Percentiles rank a stretch among this genome's conserved stretches.
Evolutionary conservation across 2,113 vertebrate species (phyloP).

Genomic region (Cebidichthys violaceus): DNA sequence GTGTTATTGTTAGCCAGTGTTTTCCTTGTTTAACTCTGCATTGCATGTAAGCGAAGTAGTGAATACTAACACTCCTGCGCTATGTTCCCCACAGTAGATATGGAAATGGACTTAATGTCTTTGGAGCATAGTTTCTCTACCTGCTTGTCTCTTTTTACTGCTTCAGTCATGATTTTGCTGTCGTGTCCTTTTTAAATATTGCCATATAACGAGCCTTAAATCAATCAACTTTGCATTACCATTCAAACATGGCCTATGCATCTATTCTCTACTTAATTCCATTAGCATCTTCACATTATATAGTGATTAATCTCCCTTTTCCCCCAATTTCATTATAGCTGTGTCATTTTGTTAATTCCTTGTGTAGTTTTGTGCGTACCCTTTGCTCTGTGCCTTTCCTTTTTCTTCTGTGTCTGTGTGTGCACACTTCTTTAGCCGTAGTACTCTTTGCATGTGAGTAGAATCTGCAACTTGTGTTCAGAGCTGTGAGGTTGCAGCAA

Average conservation of each 20-base stretch:
- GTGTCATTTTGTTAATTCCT: neutral
- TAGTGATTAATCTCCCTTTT: neutral
- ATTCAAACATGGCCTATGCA: neutral
- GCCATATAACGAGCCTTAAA: neutral
- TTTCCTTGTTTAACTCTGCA: neutral
- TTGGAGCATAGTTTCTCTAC: neutral
- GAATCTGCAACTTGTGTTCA: slow-evolving; percentile 74
- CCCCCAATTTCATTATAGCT: neutral
- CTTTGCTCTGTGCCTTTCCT: neutral
- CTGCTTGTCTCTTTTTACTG: neutral
- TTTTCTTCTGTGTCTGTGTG: slow-evolving; percentile 2
- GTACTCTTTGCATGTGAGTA: slow-evolving; percentile 74
- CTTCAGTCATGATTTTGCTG: neutral
- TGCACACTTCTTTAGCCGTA: slow-evolving; percentile 25
- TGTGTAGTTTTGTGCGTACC: slow-evolving; percentile 2
- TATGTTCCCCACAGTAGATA: neutral
- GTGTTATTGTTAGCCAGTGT: neutral
- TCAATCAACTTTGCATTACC: neutral
- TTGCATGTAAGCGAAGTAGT: slow-evolving; percentile 25
- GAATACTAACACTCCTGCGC: neutral
- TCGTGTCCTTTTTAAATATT: neutral
- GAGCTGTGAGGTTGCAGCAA: slow-evolving; percentile 84
- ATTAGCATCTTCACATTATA: too few relatives aligned
- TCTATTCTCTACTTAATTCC: neutral
- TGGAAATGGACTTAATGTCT: neutral